Base-by-base conservation (phyloP, 2,888 invertebrate species). In the Harpagoxenus sublaevis region DNA sequence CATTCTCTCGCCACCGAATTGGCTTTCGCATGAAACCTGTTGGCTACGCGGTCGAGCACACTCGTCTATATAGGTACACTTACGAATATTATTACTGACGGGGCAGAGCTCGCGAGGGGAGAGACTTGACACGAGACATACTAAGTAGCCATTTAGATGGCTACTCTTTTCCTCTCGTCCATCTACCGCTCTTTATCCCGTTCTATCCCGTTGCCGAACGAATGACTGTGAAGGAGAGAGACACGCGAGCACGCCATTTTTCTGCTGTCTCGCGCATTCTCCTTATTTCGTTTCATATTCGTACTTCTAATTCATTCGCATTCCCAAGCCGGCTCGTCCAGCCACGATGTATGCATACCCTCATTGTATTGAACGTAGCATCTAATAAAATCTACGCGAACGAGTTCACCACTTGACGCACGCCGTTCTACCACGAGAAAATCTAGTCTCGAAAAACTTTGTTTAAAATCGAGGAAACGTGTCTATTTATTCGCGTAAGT, bases 121-220 rank as follows among this genome's bases (percentile, higher is more conserved):
- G 91, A 87, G 88, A 89, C 90, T 89, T 86, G 90, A 92, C 90
- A 89, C 91, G 92, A 89, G 89, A 92, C 92, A 89, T 92, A 91
- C 92, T 93, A 93, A 94, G 92, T 94, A 93, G 92, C 94, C 91
- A 93, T 94, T 93, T 92, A 92, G 91, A 91, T 86, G 10, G 87
- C 87, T 86, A 87, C 87, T 83, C 79, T 84, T 82, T 82, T 84
- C 66, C 79, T 79, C 53, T 48, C 68, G 18, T 85, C 60, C 60
- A 55, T 55, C 74, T 82, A 60, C 57, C 68, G 68, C 23, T 89
- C 84, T 74, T 81, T 73, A 62, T 75, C 81, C 78, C 77, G 31
- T 82, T 87, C 62, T 86, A 53, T 83, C 81, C 55, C 78, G 51
- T 35, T 35, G 70, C 51, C 60, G 62, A 23, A 31, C 60, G 57